A percentile compares a stretch with the other conserved stretches of the same genome.
Conservation (phyloP, 2,797 vertebrate species). For the Leucoraja ocellata region DNA sequence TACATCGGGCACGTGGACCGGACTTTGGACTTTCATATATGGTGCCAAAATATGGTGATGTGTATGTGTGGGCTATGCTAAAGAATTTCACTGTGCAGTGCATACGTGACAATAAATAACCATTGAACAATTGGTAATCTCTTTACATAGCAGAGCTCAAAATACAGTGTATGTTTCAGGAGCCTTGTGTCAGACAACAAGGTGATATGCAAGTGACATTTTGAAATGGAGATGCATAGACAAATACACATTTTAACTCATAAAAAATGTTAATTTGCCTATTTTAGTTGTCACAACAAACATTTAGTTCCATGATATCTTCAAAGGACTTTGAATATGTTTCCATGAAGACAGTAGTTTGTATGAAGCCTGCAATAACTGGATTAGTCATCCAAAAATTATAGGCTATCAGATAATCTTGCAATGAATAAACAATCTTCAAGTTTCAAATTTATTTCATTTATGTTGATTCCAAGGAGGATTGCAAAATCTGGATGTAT, state of each 20-base stretch:
- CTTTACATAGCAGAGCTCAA: too few species aligned
- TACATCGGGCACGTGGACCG: too few species aligned
- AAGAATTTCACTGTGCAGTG: too few species aligned
- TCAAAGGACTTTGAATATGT: background rate
- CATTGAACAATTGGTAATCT: too few species aligned
- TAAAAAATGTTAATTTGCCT: background rate
- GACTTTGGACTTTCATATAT: too few species aligned
- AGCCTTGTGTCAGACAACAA: too few species aligned
- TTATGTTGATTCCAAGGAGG: background rate
- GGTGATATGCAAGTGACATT: too few species aligned
- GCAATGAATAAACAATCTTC: background rate
- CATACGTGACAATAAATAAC: too few species aligned
- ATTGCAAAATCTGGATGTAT: background rate
- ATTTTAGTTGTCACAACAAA: background rate
- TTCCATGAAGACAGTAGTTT: background rate
- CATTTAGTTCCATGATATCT: background rate
- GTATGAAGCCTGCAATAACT: background rate
- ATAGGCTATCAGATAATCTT: background rate
- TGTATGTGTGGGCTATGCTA: too few species aligned
- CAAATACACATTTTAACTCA: background rate
- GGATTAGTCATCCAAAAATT: background rate
- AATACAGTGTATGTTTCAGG: too few species aligned
- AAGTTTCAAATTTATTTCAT: background rate
- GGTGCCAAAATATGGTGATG: too few species aligned
- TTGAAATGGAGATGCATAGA: background rate